Percentiles rank a stretch among this genome's conserved stretches.
phyloP scores from a whole-genome alignment of 2,888 invertebrate species.

The Chymomyza fuscimana region DNA sequence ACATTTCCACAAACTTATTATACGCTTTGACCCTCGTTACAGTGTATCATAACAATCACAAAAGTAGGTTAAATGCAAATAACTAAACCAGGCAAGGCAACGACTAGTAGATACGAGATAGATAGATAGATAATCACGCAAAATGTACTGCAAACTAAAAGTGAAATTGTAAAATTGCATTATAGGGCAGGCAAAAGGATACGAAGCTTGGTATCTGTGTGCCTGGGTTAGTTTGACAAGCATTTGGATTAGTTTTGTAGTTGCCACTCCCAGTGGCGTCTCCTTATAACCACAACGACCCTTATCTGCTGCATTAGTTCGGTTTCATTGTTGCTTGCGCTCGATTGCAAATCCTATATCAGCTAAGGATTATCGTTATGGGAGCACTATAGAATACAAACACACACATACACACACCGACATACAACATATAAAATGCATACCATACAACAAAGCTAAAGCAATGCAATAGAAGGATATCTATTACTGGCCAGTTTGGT shows the following conservation, averaged over 20 bases:
- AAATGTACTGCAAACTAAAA: conserved; percentile 14
- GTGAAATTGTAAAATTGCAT: conserved; percentile 7
- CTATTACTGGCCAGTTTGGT: background rate
- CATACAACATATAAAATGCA: conserved; percentile 37
- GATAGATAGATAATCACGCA: conserved; percentile 39
- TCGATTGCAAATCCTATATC: conserved; percentile 40
- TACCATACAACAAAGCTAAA: background rate
- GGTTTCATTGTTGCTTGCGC: background rate
- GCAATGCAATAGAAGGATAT: too few relatives aligned
- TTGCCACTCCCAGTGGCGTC: conserved; percentile 31
- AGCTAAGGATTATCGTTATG: conserved; percentile 51
- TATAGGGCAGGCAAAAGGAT: background rate
- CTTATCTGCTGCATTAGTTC: background rate
- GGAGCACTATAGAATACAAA: background rate
- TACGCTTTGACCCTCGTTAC: too few relatives aligned
- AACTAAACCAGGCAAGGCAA: conserved; percentile 14
- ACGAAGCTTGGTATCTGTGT: background rate
- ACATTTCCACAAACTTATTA: too few relatives aligned
- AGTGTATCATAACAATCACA: conserved; percentile 5
- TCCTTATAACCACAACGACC: background rate
- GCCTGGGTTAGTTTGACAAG: conserved; percentile 23
- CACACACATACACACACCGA: background rate
- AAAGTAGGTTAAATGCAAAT: conserved; percentile 62
- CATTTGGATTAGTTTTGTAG: conserved; percentile 47
- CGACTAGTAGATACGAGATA: conserved; percentile 9